Percentiles rank a stretch among this genome's conserved stretches.
These are phyloP conservation scores for Eledone cirrhosa DNA, from an alignment of 2,888 invertebrate genomes.

Conservation along the genomic window DNA sequence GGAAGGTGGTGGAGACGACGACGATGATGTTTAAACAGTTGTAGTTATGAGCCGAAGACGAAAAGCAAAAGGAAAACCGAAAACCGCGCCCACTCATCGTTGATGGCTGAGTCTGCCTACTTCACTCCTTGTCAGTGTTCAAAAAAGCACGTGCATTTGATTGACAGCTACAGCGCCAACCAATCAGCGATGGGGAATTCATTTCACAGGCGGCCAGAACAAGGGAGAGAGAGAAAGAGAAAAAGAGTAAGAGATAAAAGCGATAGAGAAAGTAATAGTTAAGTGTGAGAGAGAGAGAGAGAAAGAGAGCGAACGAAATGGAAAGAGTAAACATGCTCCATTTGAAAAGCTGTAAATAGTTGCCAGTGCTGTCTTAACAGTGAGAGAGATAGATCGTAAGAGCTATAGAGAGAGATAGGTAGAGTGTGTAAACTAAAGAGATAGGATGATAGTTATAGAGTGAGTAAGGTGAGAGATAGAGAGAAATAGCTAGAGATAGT, in stretches of 20 bases:
- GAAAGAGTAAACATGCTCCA: conserved; percentile 21
- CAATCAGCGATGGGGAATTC: conserved; percentile 15
- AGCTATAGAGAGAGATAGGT: no score
- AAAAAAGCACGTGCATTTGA: conserved; percentile 17
- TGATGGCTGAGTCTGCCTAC: neutral
- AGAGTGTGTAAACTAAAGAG: no score
- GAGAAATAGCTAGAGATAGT: no score
- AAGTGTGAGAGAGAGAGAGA: neutral
- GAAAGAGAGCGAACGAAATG: neutral
- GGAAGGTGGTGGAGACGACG: neutral
- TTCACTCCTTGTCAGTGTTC: neutral
- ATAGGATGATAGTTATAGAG: no score
- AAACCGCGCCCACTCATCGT: neutral
- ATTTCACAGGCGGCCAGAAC: neutral
- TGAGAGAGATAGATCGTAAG: neutral
- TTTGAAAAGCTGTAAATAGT: conserved; percentile 21
- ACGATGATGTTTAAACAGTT: neutral
- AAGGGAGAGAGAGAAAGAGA: neutral
- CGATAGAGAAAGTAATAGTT: neutral
- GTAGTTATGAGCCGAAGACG: neutral
- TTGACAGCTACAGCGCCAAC: neutral
- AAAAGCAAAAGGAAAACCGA: neutral
- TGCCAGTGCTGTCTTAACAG: conserved; percentile 24
- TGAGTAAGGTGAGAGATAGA: no score
- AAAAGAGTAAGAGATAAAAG: neutral